Base-by-base conservation (phyloP, 2,113 vertebrate species). In the Scalopus aquaticus region DNA sequence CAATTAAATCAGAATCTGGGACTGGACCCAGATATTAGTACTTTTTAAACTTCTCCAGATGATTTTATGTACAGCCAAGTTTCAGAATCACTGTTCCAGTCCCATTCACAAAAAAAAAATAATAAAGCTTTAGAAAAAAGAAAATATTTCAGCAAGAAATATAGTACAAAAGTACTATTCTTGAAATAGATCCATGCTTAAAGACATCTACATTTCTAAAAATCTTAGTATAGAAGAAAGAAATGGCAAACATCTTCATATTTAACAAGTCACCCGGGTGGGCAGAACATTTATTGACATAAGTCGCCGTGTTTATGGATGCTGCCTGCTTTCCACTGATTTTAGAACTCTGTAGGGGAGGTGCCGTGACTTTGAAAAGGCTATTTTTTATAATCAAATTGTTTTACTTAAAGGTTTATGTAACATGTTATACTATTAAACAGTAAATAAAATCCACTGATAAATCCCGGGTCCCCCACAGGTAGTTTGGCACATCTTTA, bases 311-410 rank as follows among this genome's bases (percentile, higher is more conserved):
- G 98, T 98, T 98, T 98, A 98, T 98, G 98, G 98, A 98, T 97
- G 96, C 96, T 98, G 98, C 97, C 97, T 97, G 95, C 98, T 98
- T 98, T 98, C 98, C 98, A 98, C 97, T 91, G 97, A 97, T 97
- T 98, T 98, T 98, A 98, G 97, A 98, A 98, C 98, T 98, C 98
- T 98, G 98, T 97, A 97, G 98, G 98, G 98, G 98, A 97, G 97
- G 98, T 96, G 95, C 90, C 95, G 42, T 92, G 97, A 98, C 97
- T 98, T 98, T 98, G 97, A 98, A 98, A 98, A 98, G 96, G 94
- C 97, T 96, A 88, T 97, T 88, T 98, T 98, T 91, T 94, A 98
- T 98, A 98, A 98, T 98, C 97, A 97, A 98, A 97, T 97, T 96
- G 95, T 98, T 98, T 98, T 97, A 96, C 90, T 96, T 97, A 58